Percentiles rank a stretch among this genome's conserved stretches.
phyloP scores from a whole-genome alignment of 2,797 vertebrate genomes.

The Sparus aurata region DNA sequence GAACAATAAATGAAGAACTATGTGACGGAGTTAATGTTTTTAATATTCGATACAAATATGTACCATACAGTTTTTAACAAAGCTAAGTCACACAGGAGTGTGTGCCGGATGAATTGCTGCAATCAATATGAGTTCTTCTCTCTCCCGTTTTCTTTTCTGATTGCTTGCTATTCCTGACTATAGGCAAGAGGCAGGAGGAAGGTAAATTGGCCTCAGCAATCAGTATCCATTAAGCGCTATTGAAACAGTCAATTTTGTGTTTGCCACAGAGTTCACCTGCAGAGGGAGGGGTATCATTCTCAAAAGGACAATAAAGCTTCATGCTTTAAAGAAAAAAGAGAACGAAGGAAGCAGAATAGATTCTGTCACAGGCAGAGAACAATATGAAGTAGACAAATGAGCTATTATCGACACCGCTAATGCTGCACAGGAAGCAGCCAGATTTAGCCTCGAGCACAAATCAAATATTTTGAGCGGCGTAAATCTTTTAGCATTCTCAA shows the following conservation, averaged over 20 bases:
- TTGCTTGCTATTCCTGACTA: slow-evolving; percentile 31
- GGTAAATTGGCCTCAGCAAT: slow-evolving; percentile 58
- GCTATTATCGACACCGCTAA: not conserved
- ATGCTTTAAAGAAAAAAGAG: slow-evolving; percentile 20
- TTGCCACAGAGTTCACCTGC: slow-evolving; percentile 45
- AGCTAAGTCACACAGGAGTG: slow-evolving; percentile 12
- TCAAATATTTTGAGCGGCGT: not conserved
- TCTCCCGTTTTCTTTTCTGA: slow-evolving; percentile 12
- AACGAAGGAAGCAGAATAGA: slow-evolving; percentile 17
- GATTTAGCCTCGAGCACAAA: not conserved
- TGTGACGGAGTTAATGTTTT: slow-evolving; percentile 22
- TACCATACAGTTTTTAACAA: slow-evolving; percentile 10
- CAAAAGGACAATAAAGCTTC: slow-evolving; percentile 9
- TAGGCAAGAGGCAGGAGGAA: not conserved
- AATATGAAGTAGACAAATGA: not conserved
- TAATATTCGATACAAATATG: slow-evolving; percentile 23
- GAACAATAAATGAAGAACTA: slow-evolving; percentile 11
- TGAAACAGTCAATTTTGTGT: slow-evolving; percentile 37
- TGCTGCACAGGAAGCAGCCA: not conserved
- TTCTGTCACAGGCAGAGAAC: not conserved
- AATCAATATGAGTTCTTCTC: slow-evolving; percentile 40
- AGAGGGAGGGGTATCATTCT: slow-evolving; percentile 26
- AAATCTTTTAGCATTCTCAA: not conserved
- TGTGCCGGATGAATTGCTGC: slow-evolving; percentile 26
- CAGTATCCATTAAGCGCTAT: slow-evolving; percentile 55